phyloP scores from a whole-genome alignment of 2,888 invertebrate genomes.

The Eupeodes latifasciatus region DNA sequence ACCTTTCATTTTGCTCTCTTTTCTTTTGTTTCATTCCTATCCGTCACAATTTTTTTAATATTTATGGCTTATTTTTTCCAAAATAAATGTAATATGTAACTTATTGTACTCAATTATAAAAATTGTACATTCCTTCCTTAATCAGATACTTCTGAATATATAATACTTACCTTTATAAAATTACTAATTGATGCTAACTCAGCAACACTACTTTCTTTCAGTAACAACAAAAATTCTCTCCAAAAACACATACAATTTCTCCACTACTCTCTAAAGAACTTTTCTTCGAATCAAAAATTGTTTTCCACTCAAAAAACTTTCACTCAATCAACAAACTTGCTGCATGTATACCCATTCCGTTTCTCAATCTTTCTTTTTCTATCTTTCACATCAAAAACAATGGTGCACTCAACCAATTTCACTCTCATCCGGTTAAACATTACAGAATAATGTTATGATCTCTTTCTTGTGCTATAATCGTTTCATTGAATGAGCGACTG shows the following conservation, averaged over 20 bases:
- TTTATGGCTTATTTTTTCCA: too few species aligned
- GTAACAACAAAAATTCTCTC: slow-evolving; percentile 10
- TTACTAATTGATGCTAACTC: neutral
- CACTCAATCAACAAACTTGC: slow-evolving; percentile 18
- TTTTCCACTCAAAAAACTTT: slow-evolving; percentile 21
- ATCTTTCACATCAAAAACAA: slow-evolving; percentile 37
- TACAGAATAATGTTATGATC: slow-evolving; percentile 75
- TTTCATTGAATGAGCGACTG: slow-evolving; percentile 76
- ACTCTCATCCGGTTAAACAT: slow-evolving; percentile 74
- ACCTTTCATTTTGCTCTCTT: too few species aligned
- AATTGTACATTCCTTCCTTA: too few species aligned
- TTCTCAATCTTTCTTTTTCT: slow-evolving; percentile 47
- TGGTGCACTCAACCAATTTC: slow-evolving; percentile 73
- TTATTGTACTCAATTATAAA: too few species aligned
- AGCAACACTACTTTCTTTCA: slow-evolving; percentile 18
- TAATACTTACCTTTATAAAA: too few species aligned
- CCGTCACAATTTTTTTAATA: too few species aligned
- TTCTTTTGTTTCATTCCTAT: too few species aligned
- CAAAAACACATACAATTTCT: neutral
- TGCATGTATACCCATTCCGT: slow-evolving; percentile 17
- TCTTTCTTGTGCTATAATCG: slow-evolving; percentile 75
- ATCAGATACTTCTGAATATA: too few species aligned
- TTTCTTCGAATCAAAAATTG: slow-evolving; percentile 3
- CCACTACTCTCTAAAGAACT: neutral
- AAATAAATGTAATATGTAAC: too few species aligned